Percentiles rank a stretch among this genome's conserved stretches.
Conservation (phyloP, 2,888 invertebrate species). For the Drosophila imparisetae region DNA sequence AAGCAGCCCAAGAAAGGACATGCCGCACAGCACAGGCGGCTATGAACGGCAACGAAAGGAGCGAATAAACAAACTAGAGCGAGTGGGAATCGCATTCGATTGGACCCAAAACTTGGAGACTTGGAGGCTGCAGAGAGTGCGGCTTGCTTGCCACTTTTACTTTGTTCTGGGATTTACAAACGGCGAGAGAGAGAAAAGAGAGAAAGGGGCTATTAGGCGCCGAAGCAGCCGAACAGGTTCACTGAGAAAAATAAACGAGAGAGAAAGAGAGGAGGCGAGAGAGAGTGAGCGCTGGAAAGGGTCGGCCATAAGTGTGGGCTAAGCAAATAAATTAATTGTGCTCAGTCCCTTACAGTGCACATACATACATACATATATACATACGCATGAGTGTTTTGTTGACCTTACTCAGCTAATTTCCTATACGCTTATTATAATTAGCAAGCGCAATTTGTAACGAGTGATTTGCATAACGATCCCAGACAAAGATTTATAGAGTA, state of each 20-base stretch:
- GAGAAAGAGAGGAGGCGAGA: not conserved
- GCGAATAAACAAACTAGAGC: conserved; percentile 25
- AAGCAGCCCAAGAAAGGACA: conserved; percentile 45
- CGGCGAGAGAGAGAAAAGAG: not conserved
- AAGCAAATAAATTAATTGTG: conserved; percentile 31
- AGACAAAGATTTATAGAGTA: not conserved
- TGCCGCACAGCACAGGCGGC: conserved; percentile 18
- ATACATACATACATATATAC: not conserved
- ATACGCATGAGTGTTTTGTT: not conserved
- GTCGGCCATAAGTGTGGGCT: not conserved
- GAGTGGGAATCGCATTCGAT: conserved; percentile 2
- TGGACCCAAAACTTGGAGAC: conserved; percentile 2
- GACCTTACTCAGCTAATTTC: conserved; percentile 27
- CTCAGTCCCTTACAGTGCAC: conserved; percentile 3
- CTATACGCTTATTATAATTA: conserved; percentile 20
- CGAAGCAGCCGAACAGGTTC: conserved; percentile 38
- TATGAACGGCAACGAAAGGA: conserved; percentile 10
- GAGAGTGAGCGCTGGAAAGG: not conserved
- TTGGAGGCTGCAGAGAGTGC: conserved; percentile 12
- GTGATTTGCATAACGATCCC: conserved; percentile 6
- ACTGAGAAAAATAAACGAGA: conserved; percentile 13
- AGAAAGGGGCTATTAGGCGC: conserved; percentile 40
- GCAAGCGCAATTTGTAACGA: conserved; percentile 13
- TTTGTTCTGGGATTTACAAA: conserved; percentile 18
- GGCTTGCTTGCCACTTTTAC: conserved; percentile 9